These are phyloP conservation scores for Euspilapteryx auroguttella DNA, from an alignment of 2,888 invertebrate genomes.

Conservation along the genomic window DNA sequence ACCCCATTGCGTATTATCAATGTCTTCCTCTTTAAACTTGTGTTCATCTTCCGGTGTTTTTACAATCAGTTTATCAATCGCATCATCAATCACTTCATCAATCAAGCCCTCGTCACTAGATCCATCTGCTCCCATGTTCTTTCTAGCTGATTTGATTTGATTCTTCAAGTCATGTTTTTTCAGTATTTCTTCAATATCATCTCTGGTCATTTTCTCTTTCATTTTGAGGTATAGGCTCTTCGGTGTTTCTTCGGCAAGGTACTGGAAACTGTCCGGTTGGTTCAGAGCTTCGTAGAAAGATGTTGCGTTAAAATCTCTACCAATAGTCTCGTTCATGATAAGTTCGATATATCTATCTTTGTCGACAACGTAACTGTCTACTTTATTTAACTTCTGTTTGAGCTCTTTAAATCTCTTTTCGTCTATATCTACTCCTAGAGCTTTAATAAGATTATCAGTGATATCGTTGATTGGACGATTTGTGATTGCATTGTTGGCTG, in stretches of 20 bases:
- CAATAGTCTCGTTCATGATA: slow-evolving; percentile 18
- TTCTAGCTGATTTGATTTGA: slow-evolving; percentile 23
- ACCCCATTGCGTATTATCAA: slow-evolving; percentile 38
- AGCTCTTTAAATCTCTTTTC: slow-evolving; percentile 20
- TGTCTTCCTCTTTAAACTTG: slow-evolving; percentile 14
- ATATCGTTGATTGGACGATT: slow-evolving; percentile 12
- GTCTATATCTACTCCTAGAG: slow-evolving; percentile 10
- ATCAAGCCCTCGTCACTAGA: slow-evolving; percentile 13
- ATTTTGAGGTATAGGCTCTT: slow-evolving; percentile 32
- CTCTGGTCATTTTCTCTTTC: slow-evolving; percentile 39
- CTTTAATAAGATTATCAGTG: slow-evolving; percentile 13
- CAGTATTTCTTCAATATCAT: slow-evolving; percentile 18
- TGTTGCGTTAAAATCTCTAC: slow-evolving; percentile 23
- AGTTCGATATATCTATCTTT: slow-evolving; percentile 18
- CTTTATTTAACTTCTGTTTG: slow-evolving; percentile 22
- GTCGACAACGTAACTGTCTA: slow-evolving; percentile 23
- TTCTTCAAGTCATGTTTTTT: slow-evolving; percentile 5
- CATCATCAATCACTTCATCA: slow-evolving; percentile 14
- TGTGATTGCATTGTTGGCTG: slow-evolving; percentile 8
- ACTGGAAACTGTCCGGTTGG: slow-evolving; percentile 24
- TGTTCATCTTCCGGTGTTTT: slow-evolving; percentile 27
- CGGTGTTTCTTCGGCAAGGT: slow-evolving; percentile 15
- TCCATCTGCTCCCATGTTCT: slow-evolving; percentile 15
- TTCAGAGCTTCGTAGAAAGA: slow-evolving; percentile 28
- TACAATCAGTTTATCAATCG: slow-evolving; percentile 31